Evolutionary conservation across 2,797 vertebrate genomes (phyloP), one percentile per base, ranked within the genome.

Genomic region (Nannoperca obscura): DNA sequence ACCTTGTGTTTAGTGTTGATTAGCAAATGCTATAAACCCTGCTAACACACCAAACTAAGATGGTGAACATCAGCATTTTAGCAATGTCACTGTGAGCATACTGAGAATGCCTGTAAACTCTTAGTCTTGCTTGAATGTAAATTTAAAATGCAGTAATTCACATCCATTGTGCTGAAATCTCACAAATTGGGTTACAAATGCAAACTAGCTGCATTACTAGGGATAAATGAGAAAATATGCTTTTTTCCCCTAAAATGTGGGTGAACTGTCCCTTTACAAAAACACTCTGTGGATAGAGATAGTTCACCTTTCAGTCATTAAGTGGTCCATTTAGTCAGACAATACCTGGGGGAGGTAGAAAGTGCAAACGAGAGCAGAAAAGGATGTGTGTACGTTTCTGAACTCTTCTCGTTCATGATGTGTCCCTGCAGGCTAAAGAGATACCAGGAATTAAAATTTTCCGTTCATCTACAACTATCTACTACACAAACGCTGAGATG

Each of bases 401-500:
- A 79, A 53, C 74, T 58, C 11, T 58, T 63, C 19, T 15, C 3
- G 62, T 34, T 77, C 17, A 67, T 73, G 44, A 72, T 83, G 52
- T 88, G 42, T 88, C 57, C 70, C 73, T 40, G 81, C 96, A 96
- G 94, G 94, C 92, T 44, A 93, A 86, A 89, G 91, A 92, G 85
- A 90, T 95, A 72, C 90, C 92, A 0, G 97, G 97, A 0, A 95
- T 99, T 84, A 98, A 96, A 93, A 96, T 99, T 78, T 98, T 99
- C 91, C 94, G 93, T 34, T 98, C 97, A 40, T 97, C 97, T 0
- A 88, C 94, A 69, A 97, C 97, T 0, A 17, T 99, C 76, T 97
- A 95, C 92, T 98, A 97, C 77, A 96, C 97, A 84, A 99, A 99
- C 0, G 96, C 97, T 47, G 97, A 98, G 75, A 85, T 98, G 77